A percentile compares a stretch with the other conserved stretches of the same genome.
Conservation (phyloP, 2,888 invertebrate species). For the Trichogramma evanescens region DNA sequence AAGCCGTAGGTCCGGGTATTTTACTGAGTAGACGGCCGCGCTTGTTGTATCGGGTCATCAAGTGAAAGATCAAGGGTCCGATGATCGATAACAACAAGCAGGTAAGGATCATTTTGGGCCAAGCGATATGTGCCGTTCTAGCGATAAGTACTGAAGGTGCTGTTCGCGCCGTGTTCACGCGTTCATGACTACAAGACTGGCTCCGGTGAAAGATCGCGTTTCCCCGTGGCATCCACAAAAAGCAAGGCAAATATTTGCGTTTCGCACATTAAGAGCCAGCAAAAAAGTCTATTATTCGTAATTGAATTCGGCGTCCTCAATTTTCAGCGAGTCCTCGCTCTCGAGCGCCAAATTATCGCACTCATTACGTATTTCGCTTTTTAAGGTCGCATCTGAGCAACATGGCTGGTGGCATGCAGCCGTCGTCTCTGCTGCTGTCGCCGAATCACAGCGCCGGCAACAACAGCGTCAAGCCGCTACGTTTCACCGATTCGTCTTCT, state of each 20-base stretch:
- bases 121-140: no score
- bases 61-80: slow-evolving; percentile 21
- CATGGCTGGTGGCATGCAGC: slow-evolving; percentile 31
- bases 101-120: neutral
- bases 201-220: no score
- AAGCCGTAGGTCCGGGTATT: slow-evolving; percentile 39
- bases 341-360: no score
- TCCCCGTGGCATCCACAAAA: no score
- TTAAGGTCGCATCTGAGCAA: slow-evolving; percentile 40
- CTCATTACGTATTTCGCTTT: slow-evolving; percentile 3
- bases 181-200: no score
- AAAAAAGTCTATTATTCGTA: no score
- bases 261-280: no score
- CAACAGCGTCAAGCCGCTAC: slow-evolving; percentile 52
- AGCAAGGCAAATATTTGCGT: no score
- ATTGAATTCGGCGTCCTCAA: no score
- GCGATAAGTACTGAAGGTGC: no score
- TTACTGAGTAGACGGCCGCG: slow-evolving; percentile 30
- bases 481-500: slow-evolving; percentile 66
- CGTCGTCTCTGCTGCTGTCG: slow-evolving; percentile 10
- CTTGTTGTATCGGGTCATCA: slow-evolving; percentile 29
- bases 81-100: neutral
- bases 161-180: no score
- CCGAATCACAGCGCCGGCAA: slow-evolving; percentile 16
- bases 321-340: no score